Evolutionary conservation across 2,888 invertebrate species (phyloP), one percentile per base, ranked within the genome.

Genomic region (Cantharis lateralis): DNA sequence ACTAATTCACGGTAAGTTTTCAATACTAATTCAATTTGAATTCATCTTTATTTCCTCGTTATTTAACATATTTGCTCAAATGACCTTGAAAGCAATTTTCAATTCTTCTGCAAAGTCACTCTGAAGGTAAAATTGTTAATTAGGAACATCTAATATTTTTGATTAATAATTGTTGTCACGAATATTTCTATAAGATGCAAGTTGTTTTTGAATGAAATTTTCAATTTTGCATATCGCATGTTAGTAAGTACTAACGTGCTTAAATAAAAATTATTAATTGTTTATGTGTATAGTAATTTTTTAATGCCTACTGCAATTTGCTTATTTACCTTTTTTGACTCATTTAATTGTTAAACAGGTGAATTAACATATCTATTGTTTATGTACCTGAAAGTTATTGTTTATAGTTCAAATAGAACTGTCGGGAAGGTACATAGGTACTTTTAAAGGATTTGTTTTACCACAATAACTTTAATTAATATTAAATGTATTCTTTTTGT

Each of bases 1-100:
- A 88, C 86, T 95, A 84, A 93, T 94, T 81, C 95, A 95, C 87
- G 95, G 94, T 94, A 87, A 89, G 90, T 74, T 28, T 20, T 20
- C 4, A n/a, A 20, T n/a, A 66, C 13, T 15, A 28, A 15, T n/a
- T 26, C 11, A 13, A 20, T 2, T 69, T 15, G 15, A 32, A 16
- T 69, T 69, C 4, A 28, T 16, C 16, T 28, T 69, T 15, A 16
- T 20, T 26, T 28, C 16, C 28, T 68, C 13, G 48, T 71, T 68
- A 75, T 20, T 61, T 68, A 72, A 62, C 70, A 69, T 72, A 32
- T 69, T 70, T 63, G 24, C 15, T 20, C 32, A 13, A 9, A 18
- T 15, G 76, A 71, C 76, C 76, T 76, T 76, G 72, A 76, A 75
- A 73, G 61, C 69, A 76, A 76, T 63, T 68, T 28, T 68, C 28